Evolutionary conservation across 2,888 invertebrate genomes (phyloP).

Genomic region (Pammene fasciana): DNA sequence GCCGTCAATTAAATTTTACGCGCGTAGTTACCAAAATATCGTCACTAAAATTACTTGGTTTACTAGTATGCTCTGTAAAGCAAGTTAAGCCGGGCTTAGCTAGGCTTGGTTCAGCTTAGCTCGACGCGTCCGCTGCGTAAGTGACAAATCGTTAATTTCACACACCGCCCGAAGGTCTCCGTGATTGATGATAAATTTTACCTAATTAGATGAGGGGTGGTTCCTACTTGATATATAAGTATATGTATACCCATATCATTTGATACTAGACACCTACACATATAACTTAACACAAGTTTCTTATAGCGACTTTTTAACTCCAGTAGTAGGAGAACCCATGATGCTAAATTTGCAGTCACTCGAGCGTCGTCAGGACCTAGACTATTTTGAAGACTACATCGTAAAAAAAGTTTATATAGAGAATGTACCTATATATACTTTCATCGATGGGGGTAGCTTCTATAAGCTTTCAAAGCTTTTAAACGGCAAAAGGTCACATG

Average conservation of each 20-base stretch:
- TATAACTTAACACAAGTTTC: background rate
- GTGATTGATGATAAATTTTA: conserved; percentile 64
- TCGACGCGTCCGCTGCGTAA: conserved; percentile 38
- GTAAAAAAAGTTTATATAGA: too few species aligned
- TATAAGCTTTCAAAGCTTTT: too few species aligned
- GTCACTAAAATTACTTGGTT: background rate
- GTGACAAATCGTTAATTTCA: conserved; percentile 59
- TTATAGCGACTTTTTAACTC: background rate
- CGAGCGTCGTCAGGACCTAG: too few species aligned
- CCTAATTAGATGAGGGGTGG: conserved; percentile 64
- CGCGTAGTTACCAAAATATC: background rate
- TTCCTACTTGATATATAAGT: conserved; percentile 44
- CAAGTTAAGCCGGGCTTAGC: conserved; percentile 8
- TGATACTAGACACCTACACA: background rate
- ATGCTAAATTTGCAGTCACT: too few species aligned
- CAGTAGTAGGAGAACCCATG: too few species aligned
- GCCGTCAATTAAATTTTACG: background rate
- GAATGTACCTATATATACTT: too few species aligned
- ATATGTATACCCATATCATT: too few species aligned
- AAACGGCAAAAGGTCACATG: too few species aligned
- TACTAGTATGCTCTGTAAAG: conserved; percentile 3
- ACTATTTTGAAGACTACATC: too few species aligned
- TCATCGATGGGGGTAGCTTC: too few species aligned
- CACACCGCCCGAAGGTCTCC: conserved; percentile 49
- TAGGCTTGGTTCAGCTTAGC: conserved; percentile 26